Evolutionary conservation across 2,797 vertebrate species (phyloP).

Genomic region (Parotocinclus haroldoi): DNA sequence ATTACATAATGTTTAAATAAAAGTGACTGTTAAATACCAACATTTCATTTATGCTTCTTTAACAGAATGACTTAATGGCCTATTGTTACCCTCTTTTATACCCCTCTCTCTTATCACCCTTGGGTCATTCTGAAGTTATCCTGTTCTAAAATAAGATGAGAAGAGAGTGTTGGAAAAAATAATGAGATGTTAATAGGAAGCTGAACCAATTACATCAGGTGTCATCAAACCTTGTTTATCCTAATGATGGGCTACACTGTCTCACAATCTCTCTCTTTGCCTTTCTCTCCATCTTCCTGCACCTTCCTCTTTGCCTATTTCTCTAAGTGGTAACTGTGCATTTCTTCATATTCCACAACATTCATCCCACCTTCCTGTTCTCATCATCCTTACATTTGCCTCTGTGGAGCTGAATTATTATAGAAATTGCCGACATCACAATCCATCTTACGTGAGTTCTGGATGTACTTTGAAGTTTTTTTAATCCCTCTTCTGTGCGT

Average conservation of each 20-base stretch:
- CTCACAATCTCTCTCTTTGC: not conserved
- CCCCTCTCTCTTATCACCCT: conserved; percentile 1
- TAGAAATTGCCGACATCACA: conserved; percentile 49
- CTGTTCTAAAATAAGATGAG: conserved; percentile 32
- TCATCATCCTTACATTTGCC: conserved; percentile 20
- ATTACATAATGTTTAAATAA: not conserved
- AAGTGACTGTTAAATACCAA: not conserved
- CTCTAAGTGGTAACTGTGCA: not conserved
- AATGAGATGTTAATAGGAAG: conserved; percentile 41
- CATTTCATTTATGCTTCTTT: not conserved
- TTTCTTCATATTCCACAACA: conserved; percentile 1
- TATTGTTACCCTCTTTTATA: not conserved
- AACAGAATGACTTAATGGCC: too few species aligned
- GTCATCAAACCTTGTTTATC: conserved; percentile 49
- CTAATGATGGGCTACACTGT: conserved; percentile 29
- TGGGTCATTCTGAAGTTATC: conserved; percentile 21
- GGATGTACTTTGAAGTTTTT: conserved; percentile 51
- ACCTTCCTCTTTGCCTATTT: conserved; percentile 4
- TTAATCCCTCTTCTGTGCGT: conserved; percentile 35
- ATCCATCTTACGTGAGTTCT: conserved; percentile 37
- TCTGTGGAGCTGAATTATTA: conserved; percentile 41
- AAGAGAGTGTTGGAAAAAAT: conserved; percentile 28
- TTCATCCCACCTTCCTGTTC: conserved; percentile 1
- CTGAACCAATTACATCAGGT: conserved; percentile 44
- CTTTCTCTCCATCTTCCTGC: not conserved